phyloP scores from a whole-genome alignment of 2,888 invertebrate genomes.

The Agrotis segetum region DNA sequence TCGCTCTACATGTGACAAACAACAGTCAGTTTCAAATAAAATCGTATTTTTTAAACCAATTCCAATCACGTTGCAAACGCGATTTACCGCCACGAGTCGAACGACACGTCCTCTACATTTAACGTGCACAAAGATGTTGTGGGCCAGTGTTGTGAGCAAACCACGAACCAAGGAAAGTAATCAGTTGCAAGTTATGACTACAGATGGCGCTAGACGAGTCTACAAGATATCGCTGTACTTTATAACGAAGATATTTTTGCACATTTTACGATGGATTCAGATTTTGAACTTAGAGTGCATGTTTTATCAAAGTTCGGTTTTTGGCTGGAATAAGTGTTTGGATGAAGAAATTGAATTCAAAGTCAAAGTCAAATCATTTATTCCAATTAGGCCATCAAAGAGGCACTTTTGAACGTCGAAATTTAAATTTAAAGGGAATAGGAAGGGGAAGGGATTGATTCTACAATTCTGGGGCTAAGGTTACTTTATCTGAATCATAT shows the following conservation, averaged over 20 bases:
- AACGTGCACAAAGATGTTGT: conserved; percentile 30
- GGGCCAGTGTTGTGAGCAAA: conserved; percentile 24
- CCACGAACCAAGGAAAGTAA: conserved; percentile 40
- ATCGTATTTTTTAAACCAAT: conserved; percentile 25
- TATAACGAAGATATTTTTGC: conserved; percentile 4
- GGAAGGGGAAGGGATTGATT: too few relatives aligned
- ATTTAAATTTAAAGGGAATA: too few relatives aligned
- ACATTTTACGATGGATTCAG: background rate
- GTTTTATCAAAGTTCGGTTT: background rate
- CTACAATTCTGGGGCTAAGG: too few relatives aligned
- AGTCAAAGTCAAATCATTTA: too few relatives aligned
- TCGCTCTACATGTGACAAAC: conserved; percentile 19
- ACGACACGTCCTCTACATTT: conserved; percentile 57
- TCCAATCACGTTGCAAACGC: conserved; percentile 11
- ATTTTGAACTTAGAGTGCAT: background rate
- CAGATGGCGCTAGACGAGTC: conserved; percentile 59
- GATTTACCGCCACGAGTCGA: conserved; percentile 20
- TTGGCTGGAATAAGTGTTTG: background rate
- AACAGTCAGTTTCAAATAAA: conserved; percentile 19
- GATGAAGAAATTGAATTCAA: background rate
- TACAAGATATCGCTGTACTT: conserved; percentile 13
- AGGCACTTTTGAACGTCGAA: too few relatives aligned
- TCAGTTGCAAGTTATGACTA: conserved; percentile 39
- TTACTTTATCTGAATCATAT: too few relatives aligned
- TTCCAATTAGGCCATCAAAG: too few relatives aligned